phyloP scores from a whole-genome alignment of 1,140 invertebrate species.

The Asbolus verrucosus region DNA sequence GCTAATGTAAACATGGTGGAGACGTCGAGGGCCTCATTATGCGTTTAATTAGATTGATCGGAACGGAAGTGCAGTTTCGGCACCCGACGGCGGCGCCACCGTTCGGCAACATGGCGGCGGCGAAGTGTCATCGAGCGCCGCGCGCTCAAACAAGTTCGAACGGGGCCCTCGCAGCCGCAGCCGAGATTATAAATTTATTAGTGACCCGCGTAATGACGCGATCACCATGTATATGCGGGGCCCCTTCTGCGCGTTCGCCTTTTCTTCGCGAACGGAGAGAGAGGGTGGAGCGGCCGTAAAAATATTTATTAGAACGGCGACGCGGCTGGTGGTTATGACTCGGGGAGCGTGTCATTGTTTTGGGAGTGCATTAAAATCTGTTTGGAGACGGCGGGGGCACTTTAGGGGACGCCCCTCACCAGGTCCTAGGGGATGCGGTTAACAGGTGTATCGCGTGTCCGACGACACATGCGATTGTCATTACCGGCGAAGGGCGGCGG shows the following conservation, averaged over 20 bases:
- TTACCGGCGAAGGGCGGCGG: slow-evolving; percentile 14
- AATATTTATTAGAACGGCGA: slow-evolving; percentile 60
- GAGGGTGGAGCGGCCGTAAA: slow-evolving; percentile 51
- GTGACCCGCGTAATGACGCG: slow-evolving; percentile 37
- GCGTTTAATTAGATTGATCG: slow-evolving; percentile 44
- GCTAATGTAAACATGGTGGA: slow-evolving; percentile 47
- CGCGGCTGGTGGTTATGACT: slow-evolving; percentile 57
- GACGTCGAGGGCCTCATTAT: slow-evolving; percentile 40
- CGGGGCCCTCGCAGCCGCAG: slow-evolving; percentile 1
- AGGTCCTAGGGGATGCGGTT: slow-evolving; percentile 58
- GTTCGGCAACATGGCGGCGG: slow-evolving; percentile 18
- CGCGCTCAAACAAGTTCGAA: slow-evolving; percentile 18
- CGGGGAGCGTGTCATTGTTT: slow-evolving; percentile 62
- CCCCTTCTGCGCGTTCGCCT: slow-evolving; percentile 4
- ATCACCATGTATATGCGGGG: slow-evolving; percentile 18
- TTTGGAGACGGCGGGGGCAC: slow-evolving; percentile 60
- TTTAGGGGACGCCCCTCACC: slow-evolving; percentile 53
- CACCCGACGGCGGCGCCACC: slow-evolving; percentile 9
- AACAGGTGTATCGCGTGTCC: slow-evolving; percentile 64
- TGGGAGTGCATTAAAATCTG: slow-evolving; percentile 64
- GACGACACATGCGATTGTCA: slow-evolving; percentile 41
- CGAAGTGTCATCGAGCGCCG: slow-evolving; percentile 12
- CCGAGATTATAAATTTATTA: slow-evolving; percentile 33
- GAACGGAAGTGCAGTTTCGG: slow-evolving; percentile 32
- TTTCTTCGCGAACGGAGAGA: slow-evolving; percentile 5